These are phyloP conservation scores for Allygus modestus DNA, from an alignment of 2,888 invertebrate genomes.

Conservation along the genomic window DNA sequence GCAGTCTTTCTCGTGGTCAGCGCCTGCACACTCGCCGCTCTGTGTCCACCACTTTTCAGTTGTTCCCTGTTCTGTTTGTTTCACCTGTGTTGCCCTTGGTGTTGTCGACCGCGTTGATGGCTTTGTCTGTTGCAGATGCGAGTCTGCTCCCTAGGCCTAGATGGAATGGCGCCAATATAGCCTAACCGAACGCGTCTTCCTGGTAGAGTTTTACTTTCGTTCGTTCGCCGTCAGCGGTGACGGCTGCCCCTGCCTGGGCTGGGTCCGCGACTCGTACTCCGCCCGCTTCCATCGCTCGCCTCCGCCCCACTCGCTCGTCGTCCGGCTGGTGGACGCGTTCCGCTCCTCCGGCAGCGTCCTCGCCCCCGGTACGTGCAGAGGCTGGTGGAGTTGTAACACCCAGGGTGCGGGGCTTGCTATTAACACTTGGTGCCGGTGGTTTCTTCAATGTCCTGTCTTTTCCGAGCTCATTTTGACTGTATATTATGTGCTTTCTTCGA, in stretches of 20 bases:
- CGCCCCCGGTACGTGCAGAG: conserved; percentile 23
- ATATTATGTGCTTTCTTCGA: too few species aligned
- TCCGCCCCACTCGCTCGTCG: conserved; percentile 55
- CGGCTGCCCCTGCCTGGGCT: conserved; percentile 49
- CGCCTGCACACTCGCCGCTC: background rate
- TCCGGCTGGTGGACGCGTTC: conserved; percentile 58
- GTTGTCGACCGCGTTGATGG: background rate
- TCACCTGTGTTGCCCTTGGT: background rate
- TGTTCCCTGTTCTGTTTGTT: background rate
- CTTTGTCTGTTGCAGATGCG: conserved; percentile 41
- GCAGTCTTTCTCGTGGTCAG: too few species aligned
- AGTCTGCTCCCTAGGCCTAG: conserved; percentile 49
- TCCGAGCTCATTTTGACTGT: too few species aligned
- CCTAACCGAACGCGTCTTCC: conserved; percentile 45
- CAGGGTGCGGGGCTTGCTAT: conserved; percentile 3
- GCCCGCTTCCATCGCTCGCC: conserved; percentile 15
- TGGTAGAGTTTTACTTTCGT: conserved; percentile 57
- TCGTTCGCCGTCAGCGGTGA: conserved; percentile 30
- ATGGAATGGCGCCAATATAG: conserved; percentile 61
- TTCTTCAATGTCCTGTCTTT: conserved; percentile 3
- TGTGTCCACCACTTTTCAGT: background rate
- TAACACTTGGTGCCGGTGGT: conserved; percentile 21
- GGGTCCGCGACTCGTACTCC: conserved; percentile 42
- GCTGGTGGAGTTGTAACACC: too few species aligned
- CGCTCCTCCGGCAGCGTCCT: conserved; percentile 36